Conservation (phyloP, 2,797 vertebrate genomes). For the Scleropages formosus region DNA sequence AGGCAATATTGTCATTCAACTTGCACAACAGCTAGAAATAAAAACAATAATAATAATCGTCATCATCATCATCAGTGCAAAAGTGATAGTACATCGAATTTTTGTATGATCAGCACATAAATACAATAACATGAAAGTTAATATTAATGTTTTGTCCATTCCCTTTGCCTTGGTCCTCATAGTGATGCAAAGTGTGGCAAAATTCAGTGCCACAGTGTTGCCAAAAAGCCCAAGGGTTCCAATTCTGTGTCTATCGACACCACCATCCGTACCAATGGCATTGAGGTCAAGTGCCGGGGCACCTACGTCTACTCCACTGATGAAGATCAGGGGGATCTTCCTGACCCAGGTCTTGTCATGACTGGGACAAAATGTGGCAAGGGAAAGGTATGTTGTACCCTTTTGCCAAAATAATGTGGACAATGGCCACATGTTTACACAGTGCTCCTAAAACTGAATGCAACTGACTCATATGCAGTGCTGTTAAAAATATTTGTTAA, state of each 20-base stretch:
- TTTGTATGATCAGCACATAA: too few relatives aligned
- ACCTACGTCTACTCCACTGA: slow-evolving; percentile 79
- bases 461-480: too few relatives aligned
- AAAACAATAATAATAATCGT: too few relatives aligned
- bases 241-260: slow-evolving; percentile 83
- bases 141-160: neutral
- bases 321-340: slow-evolving; percentile 77
- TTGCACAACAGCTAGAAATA: too few relatives aligned
- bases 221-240: slow-evolving; percentile 77
- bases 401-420: neutral
- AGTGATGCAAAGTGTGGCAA: slow-evolving; percentile 91
- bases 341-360: slow-evolving; percentile 83
- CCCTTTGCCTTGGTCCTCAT: neutral
- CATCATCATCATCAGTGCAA: too few relatives aligned
- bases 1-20: too few relatives aligned
- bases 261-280: slow-evolving; percentile 72
- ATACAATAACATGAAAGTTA: too few relatives aligned
- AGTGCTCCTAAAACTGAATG: too few relatives aligned
- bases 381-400: slow-evolving; percentile 72
- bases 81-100: too few relatives aligned
- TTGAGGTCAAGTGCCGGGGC: slow-evolving; percentile 80
- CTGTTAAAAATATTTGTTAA: too few relatives aligned
- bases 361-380: slow-evolving; percentile 88
- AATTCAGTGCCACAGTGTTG: slow-evolving; percentile 90
- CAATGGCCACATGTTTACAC: too few relatives aligned